Percentiles rank a stretch among this genome's conserved stretches.
Conservation (phyloP, 2,113 vertebrate genomes). For the Cochlearius cochlearius region DNA sequence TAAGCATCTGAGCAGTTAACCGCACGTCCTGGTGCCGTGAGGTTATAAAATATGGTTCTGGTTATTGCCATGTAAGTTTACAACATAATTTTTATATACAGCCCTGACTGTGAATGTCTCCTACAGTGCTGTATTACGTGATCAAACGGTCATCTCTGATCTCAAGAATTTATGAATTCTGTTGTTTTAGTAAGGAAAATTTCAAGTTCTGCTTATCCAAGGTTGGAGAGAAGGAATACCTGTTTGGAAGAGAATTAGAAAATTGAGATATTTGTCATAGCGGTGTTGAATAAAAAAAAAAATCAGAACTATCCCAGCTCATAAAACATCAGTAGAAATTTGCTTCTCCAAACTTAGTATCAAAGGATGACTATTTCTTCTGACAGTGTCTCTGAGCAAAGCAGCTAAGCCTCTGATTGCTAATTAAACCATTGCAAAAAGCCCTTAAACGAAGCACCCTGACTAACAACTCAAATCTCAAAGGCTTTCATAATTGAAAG, state of each 20-base stretch:
- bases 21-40: rapidly evolving
- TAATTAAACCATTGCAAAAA: constrained; percentile 59
- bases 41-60: neutral
- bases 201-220: neutral
- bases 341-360: constrained; percentile 27
- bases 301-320: neutral
- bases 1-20: neutral
- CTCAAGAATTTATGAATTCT: neutral
- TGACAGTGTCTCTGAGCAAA: constrained; percentile 19
- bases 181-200: neutral
- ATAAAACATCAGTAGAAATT: neutral
- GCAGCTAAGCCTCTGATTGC: constrained; percentile 47
- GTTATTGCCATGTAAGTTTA: neutral
- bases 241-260: neutral
- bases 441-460: constrained; percentile 35
- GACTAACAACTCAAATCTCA: constrained; percentile 54
- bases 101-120: neutral
- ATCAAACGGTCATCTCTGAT: neutral
- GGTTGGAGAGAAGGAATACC: neutral
- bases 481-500: constrained; percentile 59
- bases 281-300: neutral
- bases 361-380: constrained; percentile 26
- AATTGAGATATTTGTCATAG: neutral
- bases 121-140: neutral
- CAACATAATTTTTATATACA: neutral